Base-by-base conservation (phyloP, 2,797 vertebrate species). In the Cygnus olor region DNA sequence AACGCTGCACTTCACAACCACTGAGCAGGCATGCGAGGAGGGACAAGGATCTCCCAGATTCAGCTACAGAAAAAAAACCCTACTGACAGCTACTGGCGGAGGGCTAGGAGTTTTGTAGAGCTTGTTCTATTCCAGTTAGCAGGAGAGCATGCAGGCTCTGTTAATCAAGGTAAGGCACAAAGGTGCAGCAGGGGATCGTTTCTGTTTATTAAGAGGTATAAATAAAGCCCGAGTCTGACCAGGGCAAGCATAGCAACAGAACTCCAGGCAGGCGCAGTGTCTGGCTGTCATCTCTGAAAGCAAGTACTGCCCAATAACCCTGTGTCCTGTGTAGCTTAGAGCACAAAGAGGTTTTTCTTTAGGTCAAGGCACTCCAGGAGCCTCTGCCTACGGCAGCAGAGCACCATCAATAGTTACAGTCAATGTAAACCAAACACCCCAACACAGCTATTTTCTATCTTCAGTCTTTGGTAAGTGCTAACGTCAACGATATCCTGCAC, bases 381-480 rank as follows among this genome's bases (percentile, higher is more conserved):
- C 8, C 16, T 77, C 70, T 64, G 38, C 57, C 45, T 3, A 20
- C 2, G 32, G 68, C 4, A 7, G 80, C 40, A 77, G 56, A 77
- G 30, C 64, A 57, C 27, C 54, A 36, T 0, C 2, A 53, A 27
- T 0, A 27, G 5, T 27, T 5, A 24, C 25, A 68, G 61, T 15
- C 80, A 57, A 19, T 16, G 78, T 56, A 93, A 93, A 90, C 80
- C 30, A 13, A 30, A n/a, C 6, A 8, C 32, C 71, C 11, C 40
- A 14, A 6, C 72, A 34, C 0, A 9, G 3, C 73, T 34, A 16
- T 7, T 0, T n/a, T 17, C 53, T 25, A 6, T 4, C 71, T 45
- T 30, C 68, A 63, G 63, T 60, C 94, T 93, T 87, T 95, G 95
- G 82, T 54, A 65, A 90, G 63, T 15, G 84, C 80, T 47, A 19